Percentiles rank a stretch among this genome's conserved stretches.
Conservation (phyloP, 2,113 vertebrate genomes). For the human region GRCh38 chr6:167473501-167474000, state of each 20-base stretch:
- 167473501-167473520: background rate
- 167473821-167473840: background rate
- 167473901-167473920: background rate
- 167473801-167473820: background rate
- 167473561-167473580: background rate
- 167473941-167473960: too few species aligned
- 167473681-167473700: accelerated
- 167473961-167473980: too few species aligned
- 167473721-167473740: too few species aligned
- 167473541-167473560: background rate
- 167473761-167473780: too few species aligned
- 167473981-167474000: too few species aligned
- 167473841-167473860: background rate
- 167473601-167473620: background rate
- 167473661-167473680: background rate
- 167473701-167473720: too few species aligned
- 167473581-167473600: background rate
- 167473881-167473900: background rate
- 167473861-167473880: background rate
- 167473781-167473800: too few species aligned
- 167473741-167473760: too few species aligned
- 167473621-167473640: background rate
- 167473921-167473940: too few species aligned
- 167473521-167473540: background rate
- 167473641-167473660: too few species aligned